Conservation (phyloP, 64 coral and sea anemone species). For the Dendrophyllia cribrosa region DNA sequence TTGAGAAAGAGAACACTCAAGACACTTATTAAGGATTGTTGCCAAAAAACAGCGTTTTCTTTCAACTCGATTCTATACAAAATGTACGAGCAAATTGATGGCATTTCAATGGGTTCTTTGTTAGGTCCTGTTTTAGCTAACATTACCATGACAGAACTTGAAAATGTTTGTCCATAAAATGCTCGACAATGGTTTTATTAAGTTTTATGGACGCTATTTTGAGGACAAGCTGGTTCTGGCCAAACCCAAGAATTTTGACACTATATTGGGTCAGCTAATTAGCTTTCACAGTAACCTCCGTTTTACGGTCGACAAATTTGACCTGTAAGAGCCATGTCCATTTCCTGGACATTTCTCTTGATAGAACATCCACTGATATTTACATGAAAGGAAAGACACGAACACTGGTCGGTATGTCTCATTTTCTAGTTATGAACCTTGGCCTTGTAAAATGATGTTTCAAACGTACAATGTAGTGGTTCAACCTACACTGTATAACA, state of each 20-base stretch:
- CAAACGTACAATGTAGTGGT: too few relatives aligned
- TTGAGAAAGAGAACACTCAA: constrained; percentile 12
- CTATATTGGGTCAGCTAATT: background rate
- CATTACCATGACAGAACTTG: constrained; percentile 18
- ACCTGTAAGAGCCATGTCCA: too few relatives aligned
- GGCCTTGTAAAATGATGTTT: too few relatives aligned
- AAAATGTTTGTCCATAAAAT: background rate
- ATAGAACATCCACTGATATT: too few relatives aligned
- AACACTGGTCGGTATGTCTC: too few relatives aligned
- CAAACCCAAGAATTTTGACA: background rate
- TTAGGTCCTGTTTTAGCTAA: background rate
- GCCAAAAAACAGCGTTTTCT: constrained; percentile 39
- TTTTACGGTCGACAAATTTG: background rate
- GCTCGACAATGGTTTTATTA: background rate
- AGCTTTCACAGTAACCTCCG: background rate
- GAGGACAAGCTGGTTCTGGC: background rate
- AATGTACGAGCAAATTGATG: constrained; percentile 9
- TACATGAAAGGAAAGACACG: too few relatives aligned
- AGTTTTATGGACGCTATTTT: constrained; percentile 1
- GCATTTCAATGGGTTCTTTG: background rate
- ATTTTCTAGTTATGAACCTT: too few relatives aligned
- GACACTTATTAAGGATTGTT: constrained; percentile 27
- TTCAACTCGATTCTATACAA: background rate
- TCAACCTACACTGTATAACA: too few relatives aligned
- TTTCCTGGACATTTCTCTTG: too few relatives aligned